Conservation (phyloP, 2,113 vertebrate species). For the Andinoacara biseriatus region DNA sequence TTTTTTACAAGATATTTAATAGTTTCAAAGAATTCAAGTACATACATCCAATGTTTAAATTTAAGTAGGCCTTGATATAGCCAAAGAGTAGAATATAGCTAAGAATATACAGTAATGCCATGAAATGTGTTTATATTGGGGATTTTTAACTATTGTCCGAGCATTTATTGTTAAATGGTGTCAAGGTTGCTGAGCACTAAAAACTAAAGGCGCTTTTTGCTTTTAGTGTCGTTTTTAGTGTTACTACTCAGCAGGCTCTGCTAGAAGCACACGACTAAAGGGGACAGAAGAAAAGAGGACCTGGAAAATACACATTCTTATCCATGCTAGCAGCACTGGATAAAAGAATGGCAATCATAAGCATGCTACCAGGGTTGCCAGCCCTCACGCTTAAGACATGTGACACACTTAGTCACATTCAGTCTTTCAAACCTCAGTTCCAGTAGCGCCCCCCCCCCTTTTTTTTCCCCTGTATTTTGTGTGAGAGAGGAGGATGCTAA, state of each 20-base stretch:
- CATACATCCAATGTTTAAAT: background rate
- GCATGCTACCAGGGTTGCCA: background rate
- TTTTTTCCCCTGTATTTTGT: background rate
- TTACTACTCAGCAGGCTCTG: background rate
- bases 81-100: background rate
- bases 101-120: background rate
- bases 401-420: background rate
- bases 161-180: too few species aligned
- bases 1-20: background rate
- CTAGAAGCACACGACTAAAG: background rate
- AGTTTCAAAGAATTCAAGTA: too few species aligned
- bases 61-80: background rate
- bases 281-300: background rate
- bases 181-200: background rate
- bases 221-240: background rate
- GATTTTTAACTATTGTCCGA: background rate
- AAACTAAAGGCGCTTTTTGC: background rate
- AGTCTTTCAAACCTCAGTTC: background rate
- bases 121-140: background rate
- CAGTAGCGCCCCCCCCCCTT: background rate
- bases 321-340: background rate
- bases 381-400: background rate
- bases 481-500: slow-evolving; percentile 1
- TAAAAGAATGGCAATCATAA: background rate
- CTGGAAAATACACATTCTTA: background rate